A percentile compares a stretch with the other conserved stretches of the same genome.
Evolutionary conservation across 2,113 vertebrate genomes (phyloP).

Genomic region (Hippocampus barbouri): DNA sequence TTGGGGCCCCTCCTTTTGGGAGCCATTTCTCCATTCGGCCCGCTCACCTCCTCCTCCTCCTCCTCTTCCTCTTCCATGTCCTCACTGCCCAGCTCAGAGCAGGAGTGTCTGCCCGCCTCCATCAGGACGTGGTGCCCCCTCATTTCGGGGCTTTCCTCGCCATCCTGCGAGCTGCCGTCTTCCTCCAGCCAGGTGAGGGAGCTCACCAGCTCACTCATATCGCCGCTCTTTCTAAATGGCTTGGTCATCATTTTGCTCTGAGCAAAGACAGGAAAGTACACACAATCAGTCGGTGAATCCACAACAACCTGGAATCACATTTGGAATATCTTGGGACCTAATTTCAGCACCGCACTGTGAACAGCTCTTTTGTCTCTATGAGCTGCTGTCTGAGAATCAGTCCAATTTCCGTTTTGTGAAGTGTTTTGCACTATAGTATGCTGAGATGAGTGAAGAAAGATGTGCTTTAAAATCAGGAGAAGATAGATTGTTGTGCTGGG

Average conservation of each 20-base stretch:
- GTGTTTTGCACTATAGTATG: background rate
- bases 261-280: conserved; percentile 12
- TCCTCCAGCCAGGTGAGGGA: conserved; percentile 81
- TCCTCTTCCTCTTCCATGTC: conserved; percentile 75
- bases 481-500: conserved; percentile 17
- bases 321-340: background rate
- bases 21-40: conserved; percentile 74
- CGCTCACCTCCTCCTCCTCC: conserved; percentile 77
- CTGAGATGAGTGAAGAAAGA: background rate
- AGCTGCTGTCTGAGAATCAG: background rate
- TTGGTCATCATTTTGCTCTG: conserved; percentile 84
- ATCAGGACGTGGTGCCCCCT: conserved; percentile 41
- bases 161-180: conserved; percentile 74
- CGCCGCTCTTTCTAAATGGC: conserved; percentile 69
- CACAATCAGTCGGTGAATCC: conserved; percentile 10
- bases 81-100: conserved; percentile 73
- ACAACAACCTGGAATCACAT: background rate
- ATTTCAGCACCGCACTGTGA: conserved; percentile 53
- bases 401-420: background rate
- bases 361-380: conserved; percentile 38
- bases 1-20: conserved; percentile 93
- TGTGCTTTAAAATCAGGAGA: conserved; percentile 13
- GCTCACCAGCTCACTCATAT: conserved; percentile 79
- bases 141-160: conserved; percentile 68
- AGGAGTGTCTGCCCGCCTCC: conserved; percentile 44